Evolutionary conservation across 2,888 invertebrate species (phyloP), one percentile per base, ranked within the genome.

Genomic region (Serrognathus titanus): DNA sequence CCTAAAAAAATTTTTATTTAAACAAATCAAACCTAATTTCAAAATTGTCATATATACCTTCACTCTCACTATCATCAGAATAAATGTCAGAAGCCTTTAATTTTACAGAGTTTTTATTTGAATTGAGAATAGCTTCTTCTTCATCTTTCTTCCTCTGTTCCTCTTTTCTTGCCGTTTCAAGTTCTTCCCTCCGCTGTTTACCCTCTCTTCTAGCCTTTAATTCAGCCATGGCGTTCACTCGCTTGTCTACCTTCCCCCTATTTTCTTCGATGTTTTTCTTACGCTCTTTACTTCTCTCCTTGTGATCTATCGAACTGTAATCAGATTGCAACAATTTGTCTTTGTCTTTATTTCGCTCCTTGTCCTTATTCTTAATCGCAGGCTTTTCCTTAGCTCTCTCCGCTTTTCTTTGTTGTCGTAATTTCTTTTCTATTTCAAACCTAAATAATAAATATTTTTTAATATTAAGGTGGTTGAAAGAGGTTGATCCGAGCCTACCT

Each of bases 341-440:
- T 63, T 81, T 82, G 75, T 83, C 82, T 82, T 83, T 81, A 78
- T 76, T 81, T 79, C 56, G 78, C 82, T 75, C 73, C 60, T 86
- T 85, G 0, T 92, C 92, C 61, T 91, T 81, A 31, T 41, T 43
- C 24, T 92, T 86, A 3, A 96, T 80, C 71, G 94, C 94, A 49
- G 78, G 75, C 63, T 78, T 79, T 48, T 81, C 81, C 69, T 83
- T 85, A 40, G 84, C 84, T 61, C 83, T 80, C 76, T 91, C 91
- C 49, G 88, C 85, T 66, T 87, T 89, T 65, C 88, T 88, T 0
- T 93, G 94, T 62, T 93, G 81, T 20, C 93, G 85, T 1, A 97
- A 79, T 74, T 97, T 97, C 59, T 95, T 89, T 72, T 97, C 96
- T 56, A 97, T 97, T 76, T 97, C 97, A 86, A 96, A 97, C 67